Conservation (phyloP, 2,888 invertebrate species). For the Drosophila cracens region DNA sequence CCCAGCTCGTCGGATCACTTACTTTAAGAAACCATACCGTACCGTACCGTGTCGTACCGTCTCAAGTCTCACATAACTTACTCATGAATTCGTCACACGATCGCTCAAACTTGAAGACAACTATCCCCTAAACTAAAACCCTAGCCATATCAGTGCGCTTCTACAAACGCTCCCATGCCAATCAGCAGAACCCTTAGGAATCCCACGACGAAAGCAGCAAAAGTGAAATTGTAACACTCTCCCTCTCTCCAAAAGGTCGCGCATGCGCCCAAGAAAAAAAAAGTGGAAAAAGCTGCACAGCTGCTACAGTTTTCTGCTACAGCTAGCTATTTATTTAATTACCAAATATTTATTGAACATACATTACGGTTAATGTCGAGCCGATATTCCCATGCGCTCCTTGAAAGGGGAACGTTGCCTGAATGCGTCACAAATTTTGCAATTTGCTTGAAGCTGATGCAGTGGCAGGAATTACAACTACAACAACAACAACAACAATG, state of each 20-base stretch:
- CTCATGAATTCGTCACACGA: constrained; percentile 43
- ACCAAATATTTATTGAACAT: constrained; percentile 81
- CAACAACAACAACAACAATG: constrained; percentile 7
- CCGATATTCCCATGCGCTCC: constrained; percentile 54
- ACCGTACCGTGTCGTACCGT: background rate
- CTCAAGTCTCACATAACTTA: background rate
- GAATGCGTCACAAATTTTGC: constrained; percentile 76
- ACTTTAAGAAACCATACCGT: background rate
- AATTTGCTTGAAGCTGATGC: constrained; percentile 63
- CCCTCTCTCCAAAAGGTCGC: constrained; percentile 50
- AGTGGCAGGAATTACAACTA: constrained; percentile 21
- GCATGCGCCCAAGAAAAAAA: constrained; percentile 37
- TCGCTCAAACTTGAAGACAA: constrained; percentile 30
- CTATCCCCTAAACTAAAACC: constrained; percentile 35
- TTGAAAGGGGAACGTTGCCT: constrained; percentile 33
- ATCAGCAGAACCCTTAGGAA: constrained; percentile 31
- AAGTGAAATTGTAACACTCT: constrained; percentile 74
- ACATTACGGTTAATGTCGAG: constrained; percentile 73
- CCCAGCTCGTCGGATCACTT: constrained; percentile 9
- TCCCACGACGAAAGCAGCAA: constrained; percentile 57
- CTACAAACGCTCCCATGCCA: constrained; percentile 56
- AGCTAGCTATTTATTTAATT: constrained; percentile 74
- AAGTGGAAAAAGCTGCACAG: constrained; percentile 64
- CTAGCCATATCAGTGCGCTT: constrained; percentile 47
- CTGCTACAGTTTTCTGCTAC: constrained; percentile 55